Evolutionary conservation across 1,140 invertebrate genomes (phyloP).

Genomic region (Caenorhabditis brenneri): DNA sequence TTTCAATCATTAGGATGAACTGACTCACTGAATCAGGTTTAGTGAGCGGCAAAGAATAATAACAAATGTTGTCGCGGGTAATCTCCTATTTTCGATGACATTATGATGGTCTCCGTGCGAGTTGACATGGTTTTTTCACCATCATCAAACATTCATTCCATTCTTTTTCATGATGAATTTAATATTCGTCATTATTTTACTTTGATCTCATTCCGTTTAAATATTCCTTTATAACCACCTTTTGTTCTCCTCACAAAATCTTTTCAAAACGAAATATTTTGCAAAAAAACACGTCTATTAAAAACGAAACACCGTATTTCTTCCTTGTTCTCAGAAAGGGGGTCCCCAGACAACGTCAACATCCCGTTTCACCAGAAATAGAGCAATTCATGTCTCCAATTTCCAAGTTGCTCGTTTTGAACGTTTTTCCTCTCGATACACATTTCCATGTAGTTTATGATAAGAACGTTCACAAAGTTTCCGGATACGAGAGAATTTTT

Average conservation of each 20-base stretch:
- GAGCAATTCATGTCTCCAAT: neutral
- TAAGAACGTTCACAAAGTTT: no score
- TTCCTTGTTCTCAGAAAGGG: neutral
- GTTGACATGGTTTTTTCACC: constrained; percentile 9
- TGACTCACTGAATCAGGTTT: constrained; percentile 15
- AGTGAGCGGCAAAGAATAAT: constrained; percentile 26
- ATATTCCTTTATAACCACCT: neutral
- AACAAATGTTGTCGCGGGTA: constrained; percentile 39
- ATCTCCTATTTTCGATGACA: constrained; percentile 34
- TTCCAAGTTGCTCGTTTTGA: no score
- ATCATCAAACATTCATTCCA: constrained; percentile 35
- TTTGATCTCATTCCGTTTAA: neutral
- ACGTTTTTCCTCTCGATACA: neutral
- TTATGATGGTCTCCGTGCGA: neutral
- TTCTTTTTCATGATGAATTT: neutral
- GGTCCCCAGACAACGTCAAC: neutral
- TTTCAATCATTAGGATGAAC: constrained; percentile 26
- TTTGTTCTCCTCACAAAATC: no score
- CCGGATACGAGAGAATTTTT: no score
- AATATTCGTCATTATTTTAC: neutral
- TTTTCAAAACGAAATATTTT: no score
- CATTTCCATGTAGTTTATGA: no score
- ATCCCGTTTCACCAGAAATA: neutral
- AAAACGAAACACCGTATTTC: no score
- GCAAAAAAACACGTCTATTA: no score